A percentile compares a stretch with the other conserved stretches of the same genome.
These are phyloP conservation scores for Neoniphon sammara DNA, from an alignment of 2,797 vertebrate genomes.

Conservation along the genomic window DNA sequence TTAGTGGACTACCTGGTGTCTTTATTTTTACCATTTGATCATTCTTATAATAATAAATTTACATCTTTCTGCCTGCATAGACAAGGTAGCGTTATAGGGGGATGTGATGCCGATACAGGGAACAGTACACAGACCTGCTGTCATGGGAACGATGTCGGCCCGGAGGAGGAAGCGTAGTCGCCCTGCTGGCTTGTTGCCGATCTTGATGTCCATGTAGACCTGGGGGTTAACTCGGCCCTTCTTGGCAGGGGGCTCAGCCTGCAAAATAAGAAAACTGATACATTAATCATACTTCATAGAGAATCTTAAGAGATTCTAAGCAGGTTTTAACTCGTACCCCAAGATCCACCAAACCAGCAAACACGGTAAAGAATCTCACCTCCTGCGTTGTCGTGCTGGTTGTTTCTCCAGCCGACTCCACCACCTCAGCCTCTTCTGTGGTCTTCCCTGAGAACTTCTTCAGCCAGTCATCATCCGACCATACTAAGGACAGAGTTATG, in stretches of 20 bases:
- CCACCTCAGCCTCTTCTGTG: conserved; percentile 88
- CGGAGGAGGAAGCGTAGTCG: conserved; percentile 92
- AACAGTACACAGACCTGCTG: conserved; percentile 84
- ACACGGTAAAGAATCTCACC: conserved; percentile 70
- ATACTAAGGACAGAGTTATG: conserved; percentile 83
- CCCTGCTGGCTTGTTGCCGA: conserved; percentile 94
- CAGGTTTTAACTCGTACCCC: background rate
- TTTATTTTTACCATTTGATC: too few species aligned
- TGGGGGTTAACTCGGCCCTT: conserved; percentile 93
- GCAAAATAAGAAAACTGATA: conserved; percentile 28
- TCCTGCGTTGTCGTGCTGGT: conserved; percentile 85
- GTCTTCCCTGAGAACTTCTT: conserved; percentile 99
- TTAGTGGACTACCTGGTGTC: too few species aligned
- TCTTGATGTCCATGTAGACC: conserved; percentile 99
- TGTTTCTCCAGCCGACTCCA: conserved; percentile 79
- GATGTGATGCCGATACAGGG: background rate
- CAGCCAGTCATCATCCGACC: conserved; percentile 98
- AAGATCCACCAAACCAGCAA: background rate
- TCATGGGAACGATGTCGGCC: conserved; percentile 97
- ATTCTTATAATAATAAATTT: background rate
- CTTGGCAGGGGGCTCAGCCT: conserved; percentile 92
- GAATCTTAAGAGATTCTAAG: background rate
- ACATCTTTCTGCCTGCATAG: background rate
- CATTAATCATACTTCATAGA: background rate
- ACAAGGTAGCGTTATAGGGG: background rate